Base-by-base conservation (phyloP, 2,888 invertebrate species). In the Oscheius sp. region DNA sequence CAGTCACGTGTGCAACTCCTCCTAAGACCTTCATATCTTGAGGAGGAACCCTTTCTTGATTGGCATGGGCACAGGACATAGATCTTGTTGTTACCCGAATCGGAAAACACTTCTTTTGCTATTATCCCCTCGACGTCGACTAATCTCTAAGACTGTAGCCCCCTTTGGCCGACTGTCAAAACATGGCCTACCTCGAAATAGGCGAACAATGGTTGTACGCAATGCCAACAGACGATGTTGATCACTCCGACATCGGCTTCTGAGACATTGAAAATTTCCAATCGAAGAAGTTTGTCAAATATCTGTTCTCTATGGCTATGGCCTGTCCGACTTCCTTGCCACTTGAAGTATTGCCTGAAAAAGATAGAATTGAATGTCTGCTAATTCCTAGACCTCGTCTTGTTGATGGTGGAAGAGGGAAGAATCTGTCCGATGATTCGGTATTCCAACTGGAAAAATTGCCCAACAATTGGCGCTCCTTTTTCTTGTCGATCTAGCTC, bases 201-300 rank as follows among this genome's bases (percentile, higher is more conserved):
- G 35, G 62, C 33, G 35, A 53, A 58, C 5, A 65, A 42, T 2
- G 73, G 73, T 55, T 65, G 73, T 13, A 68, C 71, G 71, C 87
- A 87, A 50, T 84, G 83, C 80, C 83, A 85, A 74, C 87, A 87
- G 13, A 72, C 66, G 55, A 85, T 79, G 13, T 74, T 78, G 68
- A 87, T 79, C 13, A 76, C 51, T 1, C 87, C 87, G 21, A 86
- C 71, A 62, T 85, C 85, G n/a, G 75, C 68, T 32, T 76, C 53
- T 13, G 76, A 70, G 32, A 84, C 71, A 33, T 76, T 74, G 33
- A 70, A 53, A 32, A 85, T 76, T n/a, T 73, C 57, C 47, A 86
- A 55, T 29, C 60, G 71, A 37, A 82, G 70, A 33, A 55, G 58
- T 1, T 55, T 33, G 10, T 57, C 32, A 9, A 42, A 37, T 13